These are phyloP conservation scores for Dinothrombium tinctorium DNA, from an alignment of 1,140 invertebrate genomes.

Conservation along the genomic window DNA sequence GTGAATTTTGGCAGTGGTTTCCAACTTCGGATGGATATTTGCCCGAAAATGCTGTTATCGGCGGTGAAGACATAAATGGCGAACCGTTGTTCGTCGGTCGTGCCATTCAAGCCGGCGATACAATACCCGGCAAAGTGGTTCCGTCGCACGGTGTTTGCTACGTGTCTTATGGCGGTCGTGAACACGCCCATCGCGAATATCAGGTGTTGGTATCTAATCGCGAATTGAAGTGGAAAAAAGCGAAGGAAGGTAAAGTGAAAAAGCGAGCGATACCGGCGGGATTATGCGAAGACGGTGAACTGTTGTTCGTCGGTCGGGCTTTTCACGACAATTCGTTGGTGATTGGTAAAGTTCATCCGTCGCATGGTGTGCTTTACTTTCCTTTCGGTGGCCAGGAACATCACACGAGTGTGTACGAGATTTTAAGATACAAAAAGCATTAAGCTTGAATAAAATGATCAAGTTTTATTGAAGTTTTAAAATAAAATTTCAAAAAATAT, in stretches of 20 bases:
- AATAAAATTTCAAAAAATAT: no score
- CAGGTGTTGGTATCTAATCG: slow-evolving; percentile 12
- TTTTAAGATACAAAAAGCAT: slow-evolving; percentile 6
- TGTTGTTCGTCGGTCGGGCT: slow-evolving; percentile 14
- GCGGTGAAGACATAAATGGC: slow-evolving; percentile 43
- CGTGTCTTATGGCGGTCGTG: slow-evolving; percentile 41
- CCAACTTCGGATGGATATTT: no score
- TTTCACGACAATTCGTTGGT: slow-evolving; percentile 15
- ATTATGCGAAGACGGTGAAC: slow-evolving; percentile 12
- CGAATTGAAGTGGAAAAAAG: slow-evolving; percentile 33
- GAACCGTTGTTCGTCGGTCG: slow-evolving; percentile 27
- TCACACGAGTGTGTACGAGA: slow-evolving; percentile 10
- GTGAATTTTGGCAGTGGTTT: no score
- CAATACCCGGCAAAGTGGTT: slow-evolving; percentile 36
- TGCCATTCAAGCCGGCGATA: slow-evolving; percentile 28
- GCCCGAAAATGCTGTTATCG: slow-evolving; percentile 17
- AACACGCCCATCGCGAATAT: slow-evolving; percentile 27
- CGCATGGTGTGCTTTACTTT: slow-evolving; percentile 15
- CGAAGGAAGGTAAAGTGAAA: slow-evolving; percentile 36
- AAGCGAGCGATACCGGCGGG: slow-evolving; percentile 24
- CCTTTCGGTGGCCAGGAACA: slow-evolving; percentile 15
- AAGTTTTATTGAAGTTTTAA: no score
- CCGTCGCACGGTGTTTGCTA: slow-evolving; percentile 41
- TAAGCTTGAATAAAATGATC: no score
- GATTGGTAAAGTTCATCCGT: slow-evolving; percentile 20